These are phyloP conservation scores for Crossocerus cetratus DNA, from an alignment of 2,888 invertebrate species.

Conservation along the genomic window DNA sequence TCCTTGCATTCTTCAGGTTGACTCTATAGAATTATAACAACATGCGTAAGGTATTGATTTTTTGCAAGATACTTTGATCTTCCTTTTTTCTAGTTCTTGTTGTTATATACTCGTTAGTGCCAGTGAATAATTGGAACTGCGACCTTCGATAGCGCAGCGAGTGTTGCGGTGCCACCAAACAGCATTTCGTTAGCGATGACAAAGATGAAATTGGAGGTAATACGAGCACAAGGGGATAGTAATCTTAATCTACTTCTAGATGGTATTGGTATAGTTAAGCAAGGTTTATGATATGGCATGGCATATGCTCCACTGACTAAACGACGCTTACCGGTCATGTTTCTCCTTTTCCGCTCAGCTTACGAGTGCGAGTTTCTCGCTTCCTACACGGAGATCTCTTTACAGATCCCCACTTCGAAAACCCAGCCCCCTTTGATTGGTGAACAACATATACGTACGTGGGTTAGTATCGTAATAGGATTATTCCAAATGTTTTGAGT, in stretches of 20 bases:
- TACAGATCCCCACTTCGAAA: conserved; percentile 44
- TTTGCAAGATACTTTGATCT: no score
- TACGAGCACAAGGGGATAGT: not conserved
- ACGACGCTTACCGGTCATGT: conserved; percentile 63
- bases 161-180: not conserved
- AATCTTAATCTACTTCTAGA: not conserved
- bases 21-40: no score
- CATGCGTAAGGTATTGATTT: no score
- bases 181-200: not conserved
- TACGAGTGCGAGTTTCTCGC: conserved; percentile 42
- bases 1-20: no score
- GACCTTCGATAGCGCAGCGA: no score
- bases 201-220: conserved; percentile 6
- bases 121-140: no score
- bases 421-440: conserved; percentile 28
- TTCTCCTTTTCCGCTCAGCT: conserved; percentile 47
- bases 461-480: conserved; percentile 24
- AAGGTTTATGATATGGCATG: not conserved
- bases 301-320: not conserved
- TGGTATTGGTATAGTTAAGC: not conserved
- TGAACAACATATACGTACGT: conserved; percentile 8
- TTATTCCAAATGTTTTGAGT: conserved; percentile 12
- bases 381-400: conserved; percentile 24
- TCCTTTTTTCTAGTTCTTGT: no score
- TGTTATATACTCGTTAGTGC: no score